A percentile compares a stretch with the other conserved stretches of the same genome.
phyloP scores from a whole-genome alignment of 2,113 vertebrate species.

The Rhegmatorhina hoffmannsi region DNA sequence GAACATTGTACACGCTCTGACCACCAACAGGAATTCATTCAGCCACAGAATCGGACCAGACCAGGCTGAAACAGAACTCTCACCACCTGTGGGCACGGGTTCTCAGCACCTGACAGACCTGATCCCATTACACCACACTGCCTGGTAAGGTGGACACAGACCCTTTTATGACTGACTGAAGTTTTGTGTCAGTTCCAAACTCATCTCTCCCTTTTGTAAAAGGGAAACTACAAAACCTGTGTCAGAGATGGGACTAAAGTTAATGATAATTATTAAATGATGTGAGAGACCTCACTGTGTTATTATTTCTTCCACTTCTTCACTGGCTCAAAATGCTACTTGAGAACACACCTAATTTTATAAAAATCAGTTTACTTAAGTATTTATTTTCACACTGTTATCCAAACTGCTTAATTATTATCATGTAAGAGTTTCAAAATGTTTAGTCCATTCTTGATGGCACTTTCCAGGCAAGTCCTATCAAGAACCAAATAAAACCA shows the following conservation, averaged over 20 bases:
- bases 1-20: not conserved
- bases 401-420: not conserved
- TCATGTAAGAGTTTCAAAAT: not conserved
- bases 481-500: not conserved
- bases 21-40: constrained; percentile 12
- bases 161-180: not conserved
- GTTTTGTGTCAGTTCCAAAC: not conserved
- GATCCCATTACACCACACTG: not conserved
- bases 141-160: not conserved
- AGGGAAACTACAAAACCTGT: not conserved
- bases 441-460: not conserved
- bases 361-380: not conserved
- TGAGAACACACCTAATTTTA: not conserved
- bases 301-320: not conserved
- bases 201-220: not conserved
- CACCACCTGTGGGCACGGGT: not conserved
- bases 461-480: not conserved
- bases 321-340: not conserved
- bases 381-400: not conserved
- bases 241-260: not conserved
- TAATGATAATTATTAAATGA: not conserved
- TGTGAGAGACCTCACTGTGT: not conserved
- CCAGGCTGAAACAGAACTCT: constrained; percentile 14
- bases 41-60: not conserved
- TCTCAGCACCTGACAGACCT: not conserved